Evolutionary conservation across 2,113 vertebrate species (phyloP).

Genomic region (Ginglymostoma cirratum): DNA sequence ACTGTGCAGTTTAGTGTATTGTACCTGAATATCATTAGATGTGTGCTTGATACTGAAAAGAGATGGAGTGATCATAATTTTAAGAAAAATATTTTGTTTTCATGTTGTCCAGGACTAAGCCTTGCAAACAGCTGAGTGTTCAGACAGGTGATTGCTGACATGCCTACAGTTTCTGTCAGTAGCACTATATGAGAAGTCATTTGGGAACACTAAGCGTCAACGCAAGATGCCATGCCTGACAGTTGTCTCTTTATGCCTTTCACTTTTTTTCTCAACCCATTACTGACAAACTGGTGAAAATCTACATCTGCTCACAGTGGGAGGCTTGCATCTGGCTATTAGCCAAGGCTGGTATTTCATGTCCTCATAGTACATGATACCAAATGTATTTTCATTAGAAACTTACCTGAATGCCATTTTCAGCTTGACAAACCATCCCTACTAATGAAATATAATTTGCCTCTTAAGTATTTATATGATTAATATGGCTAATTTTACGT

Average conservation of each 20-base stretch:
- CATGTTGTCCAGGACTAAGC: background rate
- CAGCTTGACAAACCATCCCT: background rate
- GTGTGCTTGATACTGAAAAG: background rate
- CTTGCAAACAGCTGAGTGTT: background rate
- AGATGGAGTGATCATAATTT: background rate
- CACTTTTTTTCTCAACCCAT: background rate
- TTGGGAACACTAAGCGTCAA: background rate
- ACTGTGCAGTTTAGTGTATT: background rate
- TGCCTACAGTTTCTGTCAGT: background rate
- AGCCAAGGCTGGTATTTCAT: background rate
- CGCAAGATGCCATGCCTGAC: background rate
- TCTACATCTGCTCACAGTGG: no score
- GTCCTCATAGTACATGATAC: background rate
- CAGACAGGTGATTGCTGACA: background rate
- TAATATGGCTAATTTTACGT: conserved; percentile 6
- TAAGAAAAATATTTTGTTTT: background rate
- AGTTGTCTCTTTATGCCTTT: background rate
- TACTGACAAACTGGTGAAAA: background rate
- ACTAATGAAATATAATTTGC: background rate
- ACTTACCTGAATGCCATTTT: background rate
- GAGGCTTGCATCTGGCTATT: background rate
- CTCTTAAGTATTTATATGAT: background rate
- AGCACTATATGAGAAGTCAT: background rate
- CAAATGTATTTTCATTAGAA: background rate
- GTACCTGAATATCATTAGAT: background rate